Evolutionary conservation across 2,888 invertebrate genomes (phyloP).

Genomic region (Drosophila meridionalis): DNA sequence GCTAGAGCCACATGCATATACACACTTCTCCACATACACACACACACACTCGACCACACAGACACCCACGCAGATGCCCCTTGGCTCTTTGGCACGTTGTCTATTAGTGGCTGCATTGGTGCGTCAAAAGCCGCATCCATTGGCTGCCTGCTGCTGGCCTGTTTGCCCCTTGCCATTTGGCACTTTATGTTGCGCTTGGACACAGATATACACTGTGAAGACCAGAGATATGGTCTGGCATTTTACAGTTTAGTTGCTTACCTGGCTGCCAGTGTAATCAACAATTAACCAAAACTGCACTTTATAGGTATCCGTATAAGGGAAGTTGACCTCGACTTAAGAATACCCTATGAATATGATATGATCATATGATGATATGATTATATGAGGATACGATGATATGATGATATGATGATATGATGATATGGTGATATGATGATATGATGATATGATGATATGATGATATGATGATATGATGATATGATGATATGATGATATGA

Average conservation of each 20-base stretch:
- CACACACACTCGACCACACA: no score
- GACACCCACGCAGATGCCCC: background rate
- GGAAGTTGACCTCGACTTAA: background rate
- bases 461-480: constrained; percentile 1
- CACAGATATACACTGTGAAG: constrained; percentile 1
- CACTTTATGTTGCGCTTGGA: constrained; percentile 1
- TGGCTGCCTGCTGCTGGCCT: constrained; percentile 6
- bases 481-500: background rate
- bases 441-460: background rate
- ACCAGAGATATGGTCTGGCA: constrained; percentile 1
- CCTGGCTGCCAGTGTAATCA: constrained; percentile 11
- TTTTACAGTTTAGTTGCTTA: background rate
- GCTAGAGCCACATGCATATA: background rate
- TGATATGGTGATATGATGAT: background rate
- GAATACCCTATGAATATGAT: background rate
- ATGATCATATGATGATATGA: background rate
- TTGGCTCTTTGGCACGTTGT: constrained; percentile 28
- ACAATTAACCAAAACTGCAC: constrained; percentile 14
- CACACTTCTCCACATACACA: background rate
- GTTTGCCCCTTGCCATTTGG: background rate
- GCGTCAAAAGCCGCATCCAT: constrained; percentile 27
- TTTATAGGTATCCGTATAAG: background rate
- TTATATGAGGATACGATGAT: background rate
- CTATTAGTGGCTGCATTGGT: constrained; percentile 46
- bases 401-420: background rate